Evolutionary conservation across 2,797 vertebrate genomes (phyloP).

Genomic region (Pangasius macronema): DNA sequence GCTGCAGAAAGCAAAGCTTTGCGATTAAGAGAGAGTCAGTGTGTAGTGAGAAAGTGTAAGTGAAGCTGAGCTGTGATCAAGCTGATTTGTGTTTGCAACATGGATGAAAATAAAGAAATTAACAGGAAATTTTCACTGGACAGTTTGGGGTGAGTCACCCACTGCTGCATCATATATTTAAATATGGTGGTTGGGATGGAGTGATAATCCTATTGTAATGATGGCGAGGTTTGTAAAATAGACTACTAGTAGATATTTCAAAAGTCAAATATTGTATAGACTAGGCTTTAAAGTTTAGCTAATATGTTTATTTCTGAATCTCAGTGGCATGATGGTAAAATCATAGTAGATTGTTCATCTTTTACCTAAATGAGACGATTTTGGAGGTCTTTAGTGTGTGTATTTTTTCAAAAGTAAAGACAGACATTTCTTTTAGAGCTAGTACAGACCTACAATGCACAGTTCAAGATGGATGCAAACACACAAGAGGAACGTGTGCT

Average conservation of each 20-base stretch:
- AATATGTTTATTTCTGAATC: not conserved
- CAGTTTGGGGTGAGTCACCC: constrained; percentile 31
- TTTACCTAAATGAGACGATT: not conserved
- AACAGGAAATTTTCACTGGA: constrained; percentile 37
- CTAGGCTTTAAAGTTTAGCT: not conserved
- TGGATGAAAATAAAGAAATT: constrained; percentile 6
- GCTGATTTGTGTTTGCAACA: not conserved
- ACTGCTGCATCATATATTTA: not conserved
- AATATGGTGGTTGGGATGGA: not conserved
- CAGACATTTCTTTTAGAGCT: too few relatives aligned
- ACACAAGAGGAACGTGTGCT: not conserved
- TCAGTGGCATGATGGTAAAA: not conserved
- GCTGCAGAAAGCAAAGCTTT: not conserved
- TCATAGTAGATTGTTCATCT: not conserved
- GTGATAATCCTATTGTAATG: not conserved
- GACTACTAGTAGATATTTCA: not conserved
- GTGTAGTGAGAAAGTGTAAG: not conserved
- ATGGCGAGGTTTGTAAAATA: not conserved
- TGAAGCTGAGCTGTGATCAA: not conserved
- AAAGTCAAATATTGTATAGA: not conserved
- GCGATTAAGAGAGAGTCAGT: too few relatives aligned
- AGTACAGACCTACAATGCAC: too few relatives aligned
- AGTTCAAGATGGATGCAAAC: not conserved
- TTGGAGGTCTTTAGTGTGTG: too few relatives aligned
- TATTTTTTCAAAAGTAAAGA: too few relatives aligned